Conservation (phyloP, 1,140 invertebrate genomes). For the Diachasma alloeum region DNA sequence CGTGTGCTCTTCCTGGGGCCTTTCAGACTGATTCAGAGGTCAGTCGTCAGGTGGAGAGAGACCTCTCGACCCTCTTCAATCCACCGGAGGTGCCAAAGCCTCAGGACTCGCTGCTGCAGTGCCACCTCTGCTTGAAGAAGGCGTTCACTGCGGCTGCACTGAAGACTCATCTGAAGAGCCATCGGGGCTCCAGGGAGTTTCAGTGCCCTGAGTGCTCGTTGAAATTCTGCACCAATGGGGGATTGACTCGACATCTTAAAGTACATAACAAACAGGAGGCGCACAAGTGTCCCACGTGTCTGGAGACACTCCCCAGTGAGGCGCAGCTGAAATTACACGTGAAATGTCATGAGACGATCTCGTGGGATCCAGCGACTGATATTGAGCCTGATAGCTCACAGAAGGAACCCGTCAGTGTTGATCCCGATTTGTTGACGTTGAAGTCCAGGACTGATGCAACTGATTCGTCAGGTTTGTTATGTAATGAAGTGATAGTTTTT, state of each 20-base stretch:
- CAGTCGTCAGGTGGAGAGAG: slow-evolving; percentile 13
- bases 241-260: slow-evolving; percentile 63
- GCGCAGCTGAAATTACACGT: slow-evolving; percentile 37
- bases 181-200: slow-evolving; percentile 54
- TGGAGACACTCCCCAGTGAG: slow-evolving; percentile 37
- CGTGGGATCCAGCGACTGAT: slow-evolving; percentile 22
- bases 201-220: slow-evolving; percentile 62
- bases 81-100: slow-evolving; percentile 45
- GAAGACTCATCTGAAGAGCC: slow-evolving; percentile 66
- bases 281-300: slow-evolving; percentile 39
- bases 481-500: too few relatives aligned
- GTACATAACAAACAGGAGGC: slow-evolving; percentile 46
- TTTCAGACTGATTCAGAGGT: neutral
- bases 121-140: slow-evolving; percentile 49
- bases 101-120: slow-evolving; percentile 30
- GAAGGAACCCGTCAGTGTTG: slow-evolving; percentile 26
- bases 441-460: neutral
- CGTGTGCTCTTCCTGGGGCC: neutral
- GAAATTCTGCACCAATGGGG: slow-evolving; percentile 60
- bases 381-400: slow-evolving; percentile 36
- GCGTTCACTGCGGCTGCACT: slow-evolving; percentile 41
- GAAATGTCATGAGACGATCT: slow-evolving; percentile 35
- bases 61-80: neutral
- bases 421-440: neutral
- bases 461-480: slow-evolving; percentile 25